Evolutionary conservation across 2,113 vertebrate genomes (phyloP).

Genomic region (Scortum barcoo): DNA sequence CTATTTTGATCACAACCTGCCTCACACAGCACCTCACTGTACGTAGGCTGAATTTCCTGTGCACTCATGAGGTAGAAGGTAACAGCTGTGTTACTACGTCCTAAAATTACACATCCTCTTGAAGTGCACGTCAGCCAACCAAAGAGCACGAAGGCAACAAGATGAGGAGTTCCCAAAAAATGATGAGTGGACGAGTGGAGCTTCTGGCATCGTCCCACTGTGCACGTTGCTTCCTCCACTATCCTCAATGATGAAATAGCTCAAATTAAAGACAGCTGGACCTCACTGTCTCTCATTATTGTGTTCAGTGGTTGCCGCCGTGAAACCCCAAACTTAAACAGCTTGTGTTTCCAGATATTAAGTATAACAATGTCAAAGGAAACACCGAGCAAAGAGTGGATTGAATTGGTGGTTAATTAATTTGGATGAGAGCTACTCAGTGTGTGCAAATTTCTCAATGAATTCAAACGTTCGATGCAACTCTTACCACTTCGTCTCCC

Average conservation of each 20-base stretch:
- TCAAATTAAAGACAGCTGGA: neutral
- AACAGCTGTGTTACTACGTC: no score
- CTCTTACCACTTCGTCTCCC: neutral
- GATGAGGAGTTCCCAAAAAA: neutral
- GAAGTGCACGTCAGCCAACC: neutral
- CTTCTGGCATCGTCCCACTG: neutral
- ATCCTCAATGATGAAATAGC: neutral
- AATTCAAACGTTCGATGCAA: no score
- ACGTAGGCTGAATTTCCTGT: neutral
- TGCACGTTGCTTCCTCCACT: neutral
- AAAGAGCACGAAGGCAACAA: neutral
- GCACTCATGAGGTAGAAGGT: neutral
- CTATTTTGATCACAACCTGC: slow-evolving; percentile 24
- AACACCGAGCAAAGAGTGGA: neutral
- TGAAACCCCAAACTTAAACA: neutral
- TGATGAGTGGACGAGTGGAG: neutral
- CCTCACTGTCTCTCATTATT: neutral
- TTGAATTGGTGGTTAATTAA: neutral
- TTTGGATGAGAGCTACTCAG: neutral
- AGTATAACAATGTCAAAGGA: neutral
- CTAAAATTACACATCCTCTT: neutral
- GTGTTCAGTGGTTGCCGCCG: neutral
- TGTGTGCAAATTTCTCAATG: no score
- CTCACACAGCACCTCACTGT: slow-evolving; percentile 6
- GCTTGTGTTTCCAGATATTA: neutral